Evolutionary conservation across 2,113 vertebrate genomes (phyloP), one percentile per base, ranked within the genome.

Genomic region (Zosterops lateralis): DNA sequence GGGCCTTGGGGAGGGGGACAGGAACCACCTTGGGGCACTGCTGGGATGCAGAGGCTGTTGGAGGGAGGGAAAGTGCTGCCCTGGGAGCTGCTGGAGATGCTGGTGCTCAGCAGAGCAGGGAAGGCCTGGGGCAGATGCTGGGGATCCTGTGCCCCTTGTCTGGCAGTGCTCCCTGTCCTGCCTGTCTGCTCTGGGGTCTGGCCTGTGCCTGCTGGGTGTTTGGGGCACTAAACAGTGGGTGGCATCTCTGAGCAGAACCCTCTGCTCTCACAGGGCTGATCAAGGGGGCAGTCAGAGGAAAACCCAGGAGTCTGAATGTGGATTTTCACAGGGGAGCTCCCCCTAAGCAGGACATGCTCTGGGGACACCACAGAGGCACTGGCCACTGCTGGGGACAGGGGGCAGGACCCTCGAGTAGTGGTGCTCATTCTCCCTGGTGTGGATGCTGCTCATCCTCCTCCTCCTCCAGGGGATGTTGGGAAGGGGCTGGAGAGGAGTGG

Each of bases 401-500:
- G 40, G 16, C 60, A 86, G 72, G 47, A 71, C 22, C n/a, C 51
- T 71, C 2, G 2, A 7, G 0, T 3, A 4, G 16, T 17, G 28
- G 28, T 20, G 61, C 61, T 31, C 0, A 0, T 14, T 65, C 31
- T 61, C 14, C 34, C 17, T 53, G 60, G 3, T 48, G 50, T 0
- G 0, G 16, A 32, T 58, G 47, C 36, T 67, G 26, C 1, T 3
- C 44, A 14, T 78, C 82, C 73, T 77, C 28, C 32, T 79, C 40
- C 58, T 78, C 47, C 47, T 48, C 28, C 1, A 0, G 3, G 8
- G 62, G 45, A 9, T 0, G 0, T 12, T 0, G 4, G 4, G 54
- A 80, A 19, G 36, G 25, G 42, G 38, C 40, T 57, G 61, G 57
- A 75, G 48, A 5, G 44, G 66, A 62, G 36, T 42, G 36, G 44